Evolutionary conservation across 2,888 invertebrate genomes (phyloP).

Genomic region (Cheilosia vulpina): DNA sequence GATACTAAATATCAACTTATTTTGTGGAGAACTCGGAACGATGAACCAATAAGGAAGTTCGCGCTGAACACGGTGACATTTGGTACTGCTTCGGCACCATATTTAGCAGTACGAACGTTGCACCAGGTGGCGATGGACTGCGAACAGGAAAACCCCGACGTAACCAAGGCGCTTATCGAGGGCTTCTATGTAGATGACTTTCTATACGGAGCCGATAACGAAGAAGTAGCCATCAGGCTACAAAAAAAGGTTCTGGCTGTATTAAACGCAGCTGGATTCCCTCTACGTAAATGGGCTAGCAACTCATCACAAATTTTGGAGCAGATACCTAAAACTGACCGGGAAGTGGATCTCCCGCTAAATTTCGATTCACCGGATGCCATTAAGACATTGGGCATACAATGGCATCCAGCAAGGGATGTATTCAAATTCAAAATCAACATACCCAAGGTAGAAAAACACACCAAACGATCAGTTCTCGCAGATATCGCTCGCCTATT

Average conservation of each 20-base stretch:
- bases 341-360: no score
- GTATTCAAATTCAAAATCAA: no score
- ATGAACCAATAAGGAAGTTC: constrained; percentile 54
- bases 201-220: constrained; percentile 24
- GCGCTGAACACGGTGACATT: constrained; percentile 71
- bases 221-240: constrained; percentile 14
- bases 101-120: constrained; percentile 66
- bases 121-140: constrained; percentile 68
- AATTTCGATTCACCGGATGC: no score
- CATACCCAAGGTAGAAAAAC: no score
- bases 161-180: constrained; percentile 45
- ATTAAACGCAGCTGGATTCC: constrained; percentile 14
- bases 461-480: no score
- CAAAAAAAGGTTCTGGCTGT: neutral
- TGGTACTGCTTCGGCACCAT: constrained; percentile 70
- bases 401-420: no score
- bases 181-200: constrained; percentile 22
- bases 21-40: constrained; percentile 36
- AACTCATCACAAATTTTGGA: no score
- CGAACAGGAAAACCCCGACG: constrained; percentile 53
- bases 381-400: no score
- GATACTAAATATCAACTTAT: constrained; percentile 26
- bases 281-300: constrained; percentile 15
- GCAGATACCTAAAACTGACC: no score
- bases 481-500: no score